phyloP scores from a whole-genome alignment of 2,797 vertebrate genomes.

The Gymnoscopelus microlampas region DNA sequence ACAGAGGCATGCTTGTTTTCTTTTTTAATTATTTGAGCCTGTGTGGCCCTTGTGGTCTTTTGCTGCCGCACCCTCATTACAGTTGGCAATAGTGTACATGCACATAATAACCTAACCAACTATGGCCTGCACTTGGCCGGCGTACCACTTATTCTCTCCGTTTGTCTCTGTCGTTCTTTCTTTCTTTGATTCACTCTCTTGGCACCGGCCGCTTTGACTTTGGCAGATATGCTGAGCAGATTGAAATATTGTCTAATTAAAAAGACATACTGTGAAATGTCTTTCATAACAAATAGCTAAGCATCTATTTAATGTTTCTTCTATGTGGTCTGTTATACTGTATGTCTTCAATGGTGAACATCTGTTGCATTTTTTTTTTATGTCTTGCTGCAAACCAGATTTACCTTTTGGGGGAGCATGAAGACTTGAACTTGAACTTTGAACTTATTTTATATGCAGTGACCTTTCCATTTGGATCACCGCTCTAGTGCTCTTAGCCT shows the following conservation, averaged over 20 bases:
- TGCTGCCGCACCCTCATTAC: constrained; percentile 33
- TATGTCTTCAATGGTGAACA: no score
- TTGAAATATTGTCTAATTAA: constrained; percentile 43
- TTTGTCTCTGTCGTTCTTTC: constrained; percentile 26
- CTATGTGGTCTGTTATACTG: no score
- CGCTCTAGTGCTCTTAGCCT: constrained; percentile 22
- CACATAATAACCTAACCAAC: constrained; percentile 44
- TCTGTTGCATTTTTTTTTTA: no score
- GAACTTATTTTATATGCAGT: constrained; percentile 27
- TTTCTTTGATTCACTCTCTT: constrained; percentile 21
- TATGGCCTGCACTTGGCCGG: constrained; percentile 39
- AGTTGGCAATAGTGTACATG: constrained; percentile 34
- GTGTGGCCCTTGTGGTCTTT: constrained; percentile 31
- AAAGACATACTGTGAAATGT: constrained; percentile 32
- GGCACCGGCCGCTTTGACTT: constrained; percentile 24
- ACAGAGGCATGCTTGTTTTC: constrained; percentile 28
- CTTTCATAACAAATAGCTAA: not conserved
- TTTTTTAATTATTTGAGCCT: constrained; percentile 19
- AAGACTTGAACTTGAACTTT: no score
- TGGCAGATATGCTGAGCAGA: constrained; percentile 28
- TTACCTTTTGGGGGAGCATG: no score
- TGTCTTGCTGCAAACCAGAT: no score
- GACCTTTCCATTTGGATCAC: constrained; percentile 47
- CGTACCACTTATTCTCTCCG: constrained; percentile 32
- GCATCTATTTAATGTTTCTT: no score